These are phyloP conservation scores for Malachius bipustulatus DNA, from an alignment of 2,888 invertebrate genomes.

Conservation along the genomic window DNA sequence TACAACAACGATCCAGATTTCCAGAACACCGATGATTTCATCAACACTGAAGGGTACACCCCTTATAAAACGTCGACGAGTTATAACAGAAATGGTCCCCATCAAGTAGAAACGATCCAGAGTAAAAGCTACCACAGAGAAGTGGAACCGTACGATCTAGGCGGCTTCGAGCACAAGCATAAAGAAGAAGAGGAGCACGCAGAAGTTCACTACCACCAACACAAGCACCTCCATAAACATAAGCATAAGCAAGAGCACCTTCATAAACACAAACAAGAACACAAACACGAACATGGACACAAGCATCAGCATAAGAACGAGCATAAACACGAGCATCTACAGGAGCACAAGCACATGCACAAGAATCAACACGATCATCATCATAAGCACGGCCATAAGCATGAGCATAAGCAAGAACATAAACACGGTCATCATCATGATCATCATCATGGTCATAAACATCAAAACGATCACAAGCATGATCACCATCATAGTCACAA, in stretches of 20 bases:
- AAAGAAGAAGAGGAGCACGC: slow-evolving; percentile 22
- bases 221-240: slow-evolving; percentile 29
- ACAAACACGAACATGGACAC: slow-evolving; percentile 23
- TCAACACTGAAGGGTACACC: slow-evolving; percentile 19
- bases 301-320: slow-evolving; percentile 16
- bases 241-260: slow-evolving; percentile 29
- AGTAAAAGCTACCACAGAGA: slow-evolving; percentile 26
- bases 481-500: slow-evolving; percentile 20
- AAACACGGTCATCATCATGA: slow-evolving; percentile 26
- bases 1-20: slow-evolving; percentile 10
- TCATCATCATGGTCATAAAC: slow-evolving; percentile 27
- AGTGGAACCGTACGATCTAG: slow-evolving; percentile 22
- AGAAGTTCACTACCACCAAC: slow-evolving; percentile 24
- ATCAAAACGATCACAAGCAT: slow-evolving; percentile 24
- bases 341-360: slow-evolving; percentile 14
- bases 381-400: slow-evolving; percentile 13
- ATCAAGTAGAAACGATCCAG: slow-evolving; percentile 26
- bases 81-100: slow-evolving; percentile 22
- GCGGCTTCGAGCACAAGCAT: slow-evolving; percentile 18
- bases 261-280: slow-evolving; percentile 27
- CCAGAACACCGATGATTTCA: slow-evolving; percentile 8
- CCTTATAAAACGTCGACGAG: slow-evolving; percentile 23
- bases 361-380: slow-evolving; percentile 4
- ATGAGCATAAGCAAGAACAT: slow-evolving; percentile 25
- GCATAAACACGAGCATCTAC: slow-evolving; percentile 14